Evolutionary conservation across 1,140 invertebrate genomes (phyloP).

Genomic region (Neodiprion virginianus): DNA sequence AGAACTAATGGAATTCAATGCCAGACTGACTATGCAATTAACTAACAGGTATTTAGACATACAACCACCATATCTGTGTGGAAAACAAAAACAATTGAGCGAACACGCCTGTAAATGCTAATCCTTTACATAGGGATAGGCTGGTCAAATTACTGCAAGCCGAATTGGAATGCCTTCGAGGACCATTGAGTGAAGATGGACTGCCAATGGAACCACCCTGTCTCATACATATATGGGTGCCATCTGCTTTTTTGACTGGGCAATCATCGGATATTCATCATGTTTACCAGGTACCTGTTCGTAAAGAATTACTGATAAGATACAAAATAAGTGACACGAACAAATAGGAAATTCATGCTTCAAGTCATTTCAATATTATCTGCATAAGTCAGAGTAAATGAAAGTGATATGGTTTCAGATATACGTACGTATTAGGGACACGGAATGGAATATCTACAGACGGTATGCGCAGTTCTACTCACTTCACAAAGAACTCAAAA

Average conservation of each 20-base stretch:
- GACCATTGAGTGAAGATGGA: constrained; percentile 66
- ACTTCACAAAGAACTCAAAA: constrained; percentile 82
- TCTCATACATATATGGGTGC: constrained; percentile 89
- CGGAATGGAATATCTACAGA: constrained; percentile 94
- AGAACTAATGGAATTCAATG: constrained; percentile 94
- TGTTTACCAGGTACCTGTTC: constrained; percentile 81
- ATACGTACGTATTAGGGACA: constrained; percentile 83
- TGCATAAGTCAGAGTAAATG: background rate
- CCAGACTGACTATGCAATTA: constrained; percentile 59
- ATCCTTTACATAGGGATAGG: constrained; percentile 64
- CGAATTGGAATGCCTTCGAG: constrained; percentile 75
- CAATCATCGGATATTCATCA: constrained; percentile 79
- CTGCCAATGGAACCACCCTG: constrained; percentile 56
- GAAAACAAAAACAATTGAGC: constrained; percentile 55
- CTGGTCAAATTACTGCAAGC: constrained; percentile 69
- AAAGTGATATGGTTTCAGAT: constrained; percentile 61
- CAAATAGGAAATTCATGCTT: no score
- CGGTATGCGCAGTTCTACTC: constrained; percentile 90
- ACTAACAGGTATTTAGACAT: constrained; percentile 43
- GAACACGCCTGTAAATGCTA: constrained; percentile 43
- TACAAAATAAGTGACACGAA: no score
- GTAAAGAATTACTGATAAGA: constrained; percentile 9
- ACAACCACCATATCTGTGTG: background rate
- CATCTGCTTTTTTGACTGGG: constrained; percentile 87
- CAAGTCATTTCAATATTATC: constrained; percentile 1